Base-by-base conservation (phyloP, 2,888 invertebrate species). In the Drosophila austrosaltans region DNA sequence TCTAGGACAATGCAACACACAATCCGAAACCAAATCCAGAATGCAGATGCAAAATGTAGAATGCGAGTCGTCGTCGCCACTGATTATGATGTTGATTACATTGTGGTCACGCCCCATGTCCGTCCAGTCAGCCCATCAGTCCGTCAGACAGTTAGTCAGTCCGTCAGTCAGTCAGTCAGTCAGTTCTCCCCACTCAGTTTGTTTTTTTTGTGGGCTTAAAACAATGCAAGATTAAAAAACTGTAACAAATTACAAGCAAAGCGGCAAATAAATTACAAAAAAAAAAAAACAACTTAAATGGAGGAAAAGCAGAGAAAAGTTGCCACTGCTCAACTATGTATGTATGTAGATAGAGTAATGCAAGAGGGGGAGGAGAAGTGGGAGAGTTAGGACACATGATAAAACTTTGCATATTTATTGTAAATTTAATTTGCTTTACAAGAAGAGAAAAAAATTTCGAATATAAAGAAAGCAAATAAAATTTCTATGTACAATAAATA, bases 51-150 rank as follows among this genome's bases (percentile, higher is more conserved):
- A 69, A 69, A 16, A 16, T 16, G 16, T 16, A 16, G 16, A 16
- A 64, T 67, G 59, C 61, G 57, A 48, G 57, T 20, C 40, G 10
- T n/a, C 63, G 74, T 68, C 69, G 81, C 70, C 72, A 77, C 80
- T 84, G 81, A 84, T 84, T 84, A 84, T 87, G 82, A 86, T 68
- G 82, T 84, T 84, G 85, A 87, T 85, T 87, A 82, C 77, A 87
- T 84, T 87, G 85, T 67, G 79, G 76, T 72, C 68, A 67, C 57
- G 62, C 61, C 53, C 54, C 54, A 58, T 56, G 53, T 61, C 66
- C 12, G 53, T 53, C 48, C 30, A 30, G 39, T 44, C 30, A 16
- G 60, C 22, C 36, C 22, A 30, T 54, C 63, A 30, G 60, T 59
- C 76, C 8, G 42, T 60, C 40, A 42, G 63, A 60, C 67, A 48